phyloP scores from a whole-genome alignment of 2,797 vertebrate genomes.

The Characodon lateralis region DNA sequence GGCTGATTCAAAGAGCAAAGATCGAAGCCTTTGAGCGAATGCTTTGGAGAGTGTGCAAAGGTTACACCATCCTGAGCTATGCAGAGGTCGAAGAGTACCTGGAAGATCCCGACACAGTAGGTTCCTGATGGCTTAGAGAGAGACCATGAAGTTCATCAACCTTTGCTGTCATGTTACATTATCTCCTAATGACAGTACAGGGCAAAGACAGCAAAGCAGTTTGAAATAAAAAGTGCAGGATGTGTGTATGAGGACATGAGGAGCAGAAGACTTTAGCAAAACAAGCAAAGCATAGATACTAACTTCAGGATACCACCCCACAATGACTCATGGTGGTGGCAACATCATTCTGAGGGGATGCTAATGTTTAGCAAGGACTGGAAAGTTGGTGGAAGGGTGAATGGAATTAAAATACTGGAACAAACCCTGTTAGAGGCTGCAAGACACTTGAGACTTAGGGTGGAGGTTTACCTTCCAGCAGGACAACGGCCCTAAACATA shows the following conservation, averaged over 20 bases:
- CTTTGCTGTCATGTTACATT: neutral
- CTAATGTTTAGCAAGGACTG: neutral
- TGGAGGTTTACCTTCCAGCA: neutral
- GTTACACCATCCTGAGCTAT: conserved; percentile 93
- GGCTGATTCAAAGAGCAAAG: conserved; percentile 89
- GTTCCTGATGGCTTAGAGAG: conserved; percentile 8
- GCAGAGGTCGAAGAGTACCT: conserved; percentile 88
- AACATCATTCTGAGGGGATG: neutral
- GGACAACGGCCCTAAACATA: too few species aligned
- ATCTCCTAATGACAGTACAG: neutral
- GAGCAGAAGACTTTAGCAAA: neutral
- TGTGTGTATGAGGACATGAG: neutral
- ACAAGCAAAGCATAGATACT: neutral
- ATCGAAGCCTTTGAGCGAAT: conserved; percentile 95
- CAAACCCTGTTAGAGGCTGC: neutral
- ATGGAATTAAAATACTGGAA: neutral
- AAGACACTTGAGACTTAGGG: neutral
- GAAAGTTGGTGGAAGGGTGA: neutral
- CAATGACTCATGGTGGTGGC: neutral
- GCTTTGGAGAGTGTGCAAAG: conserved; percentile 96
- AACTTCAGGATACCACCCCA: neutral
- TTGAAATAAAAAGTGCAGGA: neutral
- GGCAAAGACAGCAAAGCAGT: neutral
- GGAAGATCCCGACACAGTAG: conserved; percentile 90
- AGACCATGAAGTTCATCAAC: neutral